Conservation (phyloP, 2,797 vertebrate species). For the Tadarida brasiliensis region DNA sequence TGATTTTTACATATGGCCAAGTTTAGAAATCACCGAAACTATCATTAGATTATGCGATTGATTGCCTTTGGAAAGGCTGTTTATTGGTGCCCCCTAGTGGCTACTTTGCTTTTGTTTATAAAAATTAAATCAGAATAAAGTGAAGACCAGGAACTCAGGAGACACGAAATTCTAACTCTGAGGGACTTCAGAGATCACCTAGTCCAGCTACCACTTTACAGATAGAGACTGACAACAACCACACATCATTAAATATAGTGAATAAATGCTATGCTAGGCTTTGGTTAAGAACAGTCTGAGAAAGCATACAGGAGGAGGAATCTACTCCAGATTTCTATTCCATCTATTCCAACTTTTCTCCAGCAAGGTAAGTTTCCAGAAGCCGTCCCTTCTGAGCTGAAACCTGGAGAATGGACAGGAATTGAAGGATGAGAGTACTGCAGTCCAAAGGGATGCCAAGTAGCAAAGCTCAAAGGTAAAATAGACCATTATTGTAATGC, state of each 20-base stretch:
- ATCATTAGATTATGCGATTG: background rate
- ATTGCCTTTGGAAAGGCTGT: constrained; percentile 57
- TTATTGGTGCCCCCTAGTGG: constrained; percentile 73
- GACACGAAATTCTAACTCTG: background rate
- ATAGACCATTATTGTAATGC: background rate
- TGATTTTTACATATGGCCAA: background rate
- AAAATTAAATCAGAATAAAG: constrained; percentile 34
- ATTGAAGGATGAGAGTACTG: background rate
- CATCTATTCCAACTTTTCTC: background rate
- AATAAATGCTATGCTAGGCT: background rate
- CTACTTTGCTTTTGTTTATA: constrained; percentile 9
- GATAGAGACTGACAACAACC: background rate
- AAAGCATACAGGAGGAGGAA: background rate
- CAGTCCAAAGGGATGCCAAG: background rate
- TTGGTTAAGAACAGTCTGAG: background rate
- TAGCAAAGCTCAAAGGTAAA: background rate
- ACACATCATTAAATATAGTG: background rate
- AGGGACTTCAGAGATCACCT: background rate
- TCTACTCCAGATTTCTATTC: background rate
- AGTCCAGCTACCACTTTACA: background rate
- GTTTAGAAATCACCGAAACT: constrained; percentile 27
- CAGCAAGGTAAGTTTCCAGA: background rate
- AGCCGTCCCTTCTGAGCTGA: background rate
- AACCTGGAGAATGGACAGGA: background rate
- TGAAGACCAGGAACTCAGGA: background rate